Evolutionary conservation across 2,113 vertebrate species (phyloP).

Genomic region (Semicossyphus pulcher): DNA sequence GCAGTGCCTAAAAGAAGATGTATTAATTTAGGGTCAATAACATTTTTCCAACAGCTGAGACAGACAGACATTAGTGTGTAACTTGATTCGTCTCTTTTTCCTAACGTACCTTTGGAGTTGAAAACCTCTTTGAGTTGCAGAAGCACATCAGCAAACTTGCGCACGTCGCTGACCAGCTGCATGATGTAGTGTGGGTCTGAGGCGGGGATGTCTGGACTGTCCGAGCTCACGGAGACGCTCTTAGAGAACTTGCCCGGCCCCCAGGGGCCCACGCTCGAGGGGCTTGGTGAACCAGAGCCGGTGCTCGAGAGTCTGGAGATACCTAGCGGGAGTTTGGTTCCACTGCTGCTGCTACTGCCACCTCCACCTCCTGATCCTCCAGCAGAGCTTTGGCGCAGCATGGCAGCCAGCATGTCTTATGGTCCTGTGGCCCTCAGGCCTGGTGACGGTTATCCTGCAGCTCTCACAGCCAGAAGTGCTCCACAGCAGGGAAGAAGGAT

Average conservation of each 20-base stretch:
- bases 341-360: slow-evolving; percentile 82
- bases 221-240: slow-evolving; percentile 83
- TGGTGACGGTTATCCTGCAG: slow-evolving; percentile 16
- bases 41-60: background rate
- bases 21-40: too few relatives aligned
- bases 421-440: slow-evolving; percentile 62
- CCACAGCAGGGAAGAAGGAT: slow-evolving; percentile 23
- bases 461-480: slow-evolving; percentile 43
- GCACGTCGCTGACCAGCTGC: slow-evolving; percentile 94
- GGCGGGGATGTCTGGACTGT: slow-evolving; percentile 81
- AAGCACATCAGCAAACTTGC: slow-evolving; percentile 93
- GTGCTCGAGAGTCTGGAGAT: slow-evolving; percentile 88
- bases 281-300: slow-evolving; percentile 84
- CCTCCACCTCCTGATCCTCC: slow-evolving; percentile 49
- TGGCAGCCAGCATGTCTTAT: slow-evolving; percentile 75
- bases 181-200: slow-evolving; percentile 94
- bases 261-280: slow-evolving; percentile 67
- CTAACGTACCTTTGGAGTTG: slow-evolving; percentile 87
- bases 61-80: background rate
- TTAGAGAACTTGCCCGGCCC: slow-evolving; percentile 85
- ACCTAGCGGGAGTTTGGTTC: slow-evolving; percentile 88
- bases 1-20: too few relatives aligned
- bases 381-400: slow-evolving; percentile 74
- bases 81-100: too few relatives aligned
- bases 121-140: slow-evolving; percentile 94